Conservation (phyloP, 2,113 vertebrate species). For the Equus quagga region DNA sequence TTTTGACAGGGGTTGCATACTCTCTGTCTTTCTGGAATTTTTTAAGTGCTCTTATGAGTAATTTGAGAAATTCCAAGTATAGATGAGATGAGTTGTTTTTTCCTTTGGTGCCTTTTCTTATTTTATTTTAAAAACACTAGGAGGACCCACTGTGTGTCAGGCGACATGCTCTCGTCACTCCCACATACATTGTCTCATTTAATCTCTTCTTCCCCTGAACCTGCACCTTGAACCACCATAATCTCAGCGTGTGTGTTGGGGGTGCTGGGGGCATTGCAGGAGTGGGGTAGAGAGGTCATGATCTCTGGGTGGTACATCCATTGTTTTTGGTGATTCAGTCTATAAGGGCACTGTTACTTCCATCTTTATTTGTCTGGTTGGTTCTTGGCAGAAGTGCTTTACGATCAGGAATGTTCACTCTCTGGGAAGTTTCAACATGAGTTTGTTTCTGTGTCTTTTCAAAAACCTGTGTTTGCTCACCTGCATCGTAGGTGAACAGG, state of each 20-base stretch:
- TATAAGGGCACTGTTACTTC: neutral
- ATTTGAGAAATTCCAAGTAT: slow-evolving; percentile 81
- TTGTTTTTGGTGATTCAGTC: neutral
- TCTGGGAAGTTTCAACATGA: neutral
- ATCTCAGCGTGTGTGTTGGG: neutral
- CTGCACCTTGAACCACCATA: neutral
- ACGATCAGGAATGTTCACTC: neutral
- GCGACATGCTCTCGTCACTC: neutral
- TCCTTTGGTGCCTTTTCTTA: slow-evolving; percentile 53
- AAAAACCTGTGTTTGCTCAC: slow-evolving; percentile 57
- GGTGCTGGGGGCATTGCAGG: neutral
- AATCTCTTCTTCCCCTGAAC: neutral
- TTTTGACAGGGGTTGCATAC: slow-evolving; percentile 80
- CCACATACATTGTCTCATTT: neutral
- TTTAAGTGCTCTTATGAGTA: slow-evolving; percentile 83
- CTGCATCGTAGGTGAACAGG: slow-evolving; percentile 50
- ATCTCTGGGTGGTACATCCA: neutral
- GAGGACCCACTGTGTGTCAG: slow-evolving; percentile 71
- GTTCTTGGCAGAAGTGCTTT: neutral
- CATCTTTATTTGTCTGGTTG: neutral
- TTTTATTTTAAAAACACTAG: slow-evolving; percentile 51
- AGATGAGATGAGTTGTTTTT: slow-evolving; percentile 75
- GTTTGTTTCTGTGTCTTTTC: slow-evolving; percentile 44
- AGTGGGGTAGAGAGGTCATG: neutral
- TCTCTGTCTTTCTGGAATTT: slow-evolving; percentile 83